Conservation (phyloP, 2,797 vertebrate species). For the Aselliscus stoliczkanus region DNA sequence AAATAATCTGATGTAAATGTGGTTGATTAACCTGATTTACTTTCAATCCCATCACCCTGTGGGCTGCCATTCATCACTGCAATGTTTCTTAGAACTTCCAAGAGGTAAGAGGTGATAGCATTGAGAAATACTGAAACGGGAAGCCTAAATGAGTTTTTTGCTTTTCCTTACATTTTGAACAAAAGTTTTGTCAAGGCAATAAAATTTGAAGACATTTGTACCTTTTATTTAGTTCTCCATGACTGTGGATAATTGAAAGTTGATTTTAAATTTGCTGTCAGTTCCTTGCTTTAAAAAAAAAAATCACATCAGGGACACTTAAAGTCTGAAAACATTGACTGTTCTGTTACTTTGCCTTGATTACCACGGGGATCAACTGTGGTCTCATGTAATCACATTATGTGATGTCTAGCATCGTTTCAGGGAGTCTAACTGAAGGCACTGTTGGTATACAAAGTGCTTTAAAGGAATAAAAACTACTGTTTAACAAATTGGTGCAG, state of each 20-base stretch:
- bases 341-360: constrained; percentile 2
- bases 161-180: neutral
- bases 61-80: neutral
- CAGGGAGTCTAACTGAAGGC: neutral
- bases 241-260: neutral
- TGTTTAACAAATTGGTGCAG: neutral
- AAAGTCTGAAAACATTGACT: neutral
- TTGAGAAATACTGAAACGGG: neutral
- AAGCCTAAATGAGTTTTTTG: neutral
- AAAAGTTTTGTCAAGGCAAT: neutral
- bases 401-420: neutral
- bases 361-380: neutral
- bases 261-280: neutral
- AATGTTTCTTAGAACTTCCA: neutral
- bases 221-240: neutral
- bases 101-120: neutral
- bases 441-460: neutral
- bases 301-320: neutral
- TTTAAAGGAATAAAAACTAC: neutral
- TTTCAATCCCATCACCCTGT: neutral
- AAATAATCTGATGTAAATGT: neutral
- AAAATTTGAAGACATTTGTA: neutral
- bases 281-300: neutral
- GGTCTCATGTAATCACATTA: neutral
- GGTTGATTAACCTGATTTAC: neutral